A percentile compares a stretch with the other conserved stretches of the same genome.
Conservation (phyloP, 1,140 invertebrate genomes). For the Ceratitis capitata region DNA sequence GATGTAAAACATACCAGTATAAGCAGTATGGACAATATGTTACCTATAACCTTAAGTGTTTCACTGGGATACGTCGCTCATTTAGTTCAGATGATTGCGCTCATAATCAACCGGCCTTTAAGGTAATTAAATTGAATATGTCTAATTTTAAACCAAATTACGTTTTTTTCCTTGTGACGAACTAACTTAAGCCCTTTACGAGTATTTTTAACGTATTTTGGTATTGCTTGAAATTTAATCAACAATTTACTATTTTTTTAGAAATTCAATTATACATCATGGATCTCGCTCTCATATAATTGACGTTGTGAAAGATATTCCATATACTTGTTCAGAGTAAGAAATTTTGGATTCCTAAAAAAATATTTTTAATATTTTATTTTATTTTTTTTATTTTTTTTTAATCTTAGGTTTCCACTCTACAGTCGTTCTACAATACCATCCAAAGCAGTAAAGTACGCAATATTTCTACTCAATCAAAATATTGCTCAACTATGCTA, state of each 20-base stretch:
- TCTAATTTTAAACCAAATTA: background rate
- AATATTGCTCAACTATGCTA: constrained; percentile 85
- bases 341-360: constrained; percentile 49
- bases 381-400: constrained; percentile 20
- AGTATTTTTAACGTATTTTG: background rate
- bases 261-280: constrained; percentile 76
- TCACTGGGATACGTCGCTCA: constrained; percentile 85
- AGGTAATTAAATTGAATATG: constrained; percentile 65
- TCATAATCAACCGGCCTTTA: constrained; percentile 82
- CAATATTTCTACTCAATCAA: constrained; percentile 87
- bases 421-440: constrained; percentile 74
- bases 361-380: constrained; percentile 6
- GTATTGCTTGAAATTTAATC: background rate
- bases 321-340: constrained; percentile 81
- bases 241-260: constrained; percentile 32
- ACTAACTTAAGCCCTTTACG: background rate
- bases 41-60: constrained; percentile 75
- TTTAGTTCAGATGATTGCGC: constrained; percentile 80
- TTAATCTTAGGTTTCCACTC: constrained; percentile 82
- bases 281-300: constrained; percentile 81
- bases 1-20: constrained; percentile 48
- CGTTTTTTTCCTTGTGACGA: background rate
- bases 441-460: constrained; percentile 81
- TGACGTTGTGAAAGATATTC: constrained; percentile 79
- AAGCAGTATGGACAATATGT: constrained; percentile 63